These are phyloP conservation scores for Morinoia aosen DNA, from an alignment of 2,888 invertebrate species.

Conservation along the genomic window DNA sequence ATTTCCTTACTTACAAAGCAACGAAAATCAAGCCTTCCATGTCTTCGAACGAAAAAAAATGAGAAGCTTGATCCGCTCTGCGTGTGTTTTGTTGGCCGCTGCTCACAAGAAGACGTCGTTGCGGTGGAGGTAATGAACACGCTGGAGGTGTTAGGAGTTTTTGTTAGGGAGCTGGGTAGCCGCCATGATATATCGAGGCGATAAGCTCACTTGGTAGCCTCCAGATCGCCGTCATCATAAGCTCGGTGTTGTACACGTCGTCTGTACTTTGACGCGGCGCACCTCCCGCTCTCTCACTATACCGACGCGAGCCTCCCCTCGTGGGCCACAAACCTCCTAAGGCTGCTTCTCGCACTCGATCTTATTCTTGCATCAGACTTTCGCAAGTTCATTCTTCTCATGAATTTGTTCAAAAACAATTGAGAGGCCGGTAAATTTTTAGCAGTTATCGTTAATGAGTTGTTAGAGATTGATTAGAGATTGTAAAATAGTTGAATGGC, in stretches of 20 bases:
- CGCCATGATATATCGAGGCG: conserved; percentile 21
- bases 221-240: conserved; percentile 22
- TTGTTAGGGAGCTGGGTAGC: not conserved
- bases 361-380: not conserved
- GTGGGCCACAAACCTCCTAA: not conserved
- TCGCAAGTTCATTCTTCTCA: not conserved
- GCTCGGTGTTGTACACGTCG: not conserved
- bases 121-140: conserved; percentile 25
- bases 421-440: not conserved
- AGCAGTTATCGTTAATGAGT: not conserved
- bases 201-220: conserved; percentile 26
- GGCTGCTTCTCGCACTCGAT: not conserved
- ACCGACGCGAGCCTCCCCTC: not conserved
- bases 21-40: not conserved
- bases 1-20: not conserved
- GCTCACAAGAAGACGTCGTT: conserved; percentile 15
- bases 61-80: not conserved
- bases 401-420: not conserved
- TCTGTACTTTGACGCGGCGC: conserved; percentile 1
- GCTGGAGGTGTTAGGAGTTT: conserved; percentile 34
- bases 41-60: not conserved
- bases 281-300: not conserved
- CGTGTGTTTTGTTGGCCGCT: conserved; percentile 7
- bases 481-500: too few relatives aligned
- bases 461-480: too few relatives aligned